Percentiles rank a stretch among this genome's conserved stretches.
phyloP scores from a whole-genome alignment of 2,113 vertebrate species.

The Sinocyclocheilus maitianheensis region DNA sequence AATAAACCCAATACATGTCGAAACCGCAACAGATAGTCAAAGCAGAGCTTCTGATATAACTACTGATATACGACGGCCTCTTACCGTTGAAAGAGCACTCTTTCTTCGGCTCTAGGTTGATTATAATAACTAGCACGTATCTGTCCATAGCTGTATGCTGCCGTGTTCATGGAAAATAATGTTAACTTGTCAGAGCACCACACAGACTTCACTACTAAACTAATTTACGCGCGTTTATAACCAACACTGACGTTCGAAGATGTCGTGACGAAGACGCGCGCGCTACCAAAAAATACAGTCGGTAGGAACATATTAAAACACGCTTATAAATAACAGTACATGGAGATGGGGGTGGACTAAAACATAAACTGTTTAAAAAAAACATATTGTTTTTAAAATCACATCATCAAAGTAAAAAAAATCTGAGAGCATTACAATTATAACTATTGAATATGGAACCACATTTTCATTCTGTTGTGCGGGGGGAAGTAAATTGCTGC shows the following conservation, averaged over 20 bases:
- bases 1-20: neutral
- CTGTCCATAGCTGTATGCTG: slow-evolving; percentile 51
- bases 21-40: slow-evolving; percentile 23
- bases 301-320: neutral
- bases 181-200: neutral
- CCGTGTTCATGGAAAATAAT: neutral
- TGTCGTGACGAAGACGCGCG: neutral
- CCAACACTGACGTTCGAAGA: neutral
- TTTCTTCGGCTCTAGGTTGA: slow-evolving; percentile 43
- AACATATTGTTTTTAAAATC: neutral
- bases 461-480: neutral
- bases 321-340: neutral
- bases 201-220: neutral
- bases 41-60: neutral
- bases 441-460: slow-evolving; percentile 24
- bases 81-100: slow-evolving; percentile 42
- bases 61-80: neutral
- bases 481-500: slow-evolving; percentile 34
- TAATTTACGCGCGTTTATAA: slow-evolving; percentile 54
- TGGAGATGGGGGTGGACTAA: neutral
- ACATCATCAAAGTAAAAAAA: neutral
- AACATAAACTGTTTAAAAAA: neutral
- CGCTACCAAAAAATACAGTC: slow-evolving; percentile 41
- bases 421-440: neutral
- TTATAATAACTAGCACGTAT: slow-evolving; percentile 55